Percentiles rank a stretch among this genome's conserved stretches.
These are phyloP conservation scores for Polydesmus complanatus DNA, from an alignment of 2,888 invertebrate genomes.

Conservation along the genomic window DNA sequence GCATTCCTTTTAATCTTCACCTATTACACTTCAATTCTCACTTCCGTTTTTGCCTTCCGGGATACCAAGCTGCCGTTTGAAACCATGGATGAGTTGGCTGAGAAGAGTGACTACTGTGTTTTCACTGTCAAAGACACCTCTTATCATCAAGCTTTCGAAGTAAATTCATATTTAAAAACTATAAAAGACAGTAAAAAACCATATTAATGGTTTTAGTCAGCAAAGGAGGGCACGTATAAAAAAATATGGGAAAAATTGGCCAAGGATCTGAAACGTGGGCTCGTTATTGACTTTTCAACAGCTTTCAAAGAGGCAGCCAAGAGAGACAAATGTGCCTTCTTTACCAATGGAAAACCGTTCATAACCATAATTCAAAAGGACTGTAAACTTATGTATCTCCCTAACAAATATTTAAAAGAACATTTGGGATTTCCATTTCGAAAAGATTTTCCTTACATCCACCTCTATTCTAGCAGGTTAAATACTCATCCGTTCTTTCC, in stretches of 20 bases:
- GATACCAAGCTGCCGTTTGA: neutral
- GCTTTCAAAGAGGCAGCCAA: neutral
- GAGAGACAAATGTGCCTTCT: neutral
- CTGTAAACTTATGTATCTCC: neutral
- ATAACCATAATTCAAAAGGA: neutral
- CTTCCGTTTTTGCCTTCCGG: constrained; percentile 8
- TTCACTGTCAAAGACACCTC: constrained; percentile 6
- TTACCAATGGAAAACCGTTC: neutral
- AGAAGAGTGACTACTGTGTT: constrained; percentile 2
- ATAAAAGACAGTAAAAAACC: no score
- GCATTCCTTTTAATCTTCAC: neutral
- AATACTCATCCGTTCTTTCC: neutral
- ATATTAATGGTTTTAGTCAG: no score
- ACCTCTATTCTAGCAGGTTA: neutral
- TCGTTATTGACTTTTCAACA: neutral
- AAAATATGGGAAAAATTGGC: neutral
- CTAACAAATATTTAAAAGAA: neutral
- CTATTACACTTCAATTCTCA: constrained; percentile 6
- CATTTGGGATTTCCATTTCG: neutral
- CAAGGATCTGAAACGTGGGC: neutral
- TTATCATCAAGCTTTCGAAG: neutral
- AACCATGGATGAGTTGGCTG: constrained; percentile 3
- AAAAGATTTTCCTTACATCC: neutral
- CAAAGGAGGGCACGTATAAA: neutral
- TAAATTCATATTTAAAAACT: no score